Evolutionary conservation across 2,797 vertebrate species (phyloP).

Genomic region (Sus cebifrons): DNA sequence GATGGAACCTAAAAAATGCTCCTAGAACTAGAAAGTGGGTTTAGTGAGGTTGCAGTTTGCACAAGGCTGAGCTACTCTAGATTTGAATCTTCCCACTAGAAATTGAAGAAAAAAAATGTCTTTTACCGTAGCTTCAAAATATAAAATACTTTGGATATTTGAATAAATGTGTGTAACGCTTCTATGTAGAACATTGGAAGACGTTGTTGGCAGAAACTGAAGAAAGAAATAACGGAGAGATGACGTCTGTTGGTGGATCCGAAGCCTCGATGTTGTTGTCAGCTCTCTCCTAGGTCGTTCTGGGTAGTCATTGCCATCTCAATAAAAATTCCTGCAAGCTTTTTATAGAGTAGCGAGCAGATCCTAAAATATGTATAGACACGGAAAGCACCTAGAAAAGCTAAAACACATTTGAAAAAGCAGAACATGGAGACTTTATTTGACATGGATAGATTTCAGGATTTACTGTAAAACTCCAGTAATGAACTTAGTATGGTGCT

Average conservation of each 20-base stretch:
- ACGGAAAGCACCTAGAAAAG: background rate
- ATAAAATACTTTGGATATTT: constrained; percentile 20
- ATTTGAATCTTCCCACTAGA: background rate
- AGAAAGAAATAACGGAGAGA: background rate
- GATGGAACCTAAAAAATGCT: background rate
- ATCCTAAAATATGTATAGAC: background rate
- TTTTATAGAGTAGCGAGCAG: background rate
- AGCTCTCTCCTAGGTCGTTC: background rate
- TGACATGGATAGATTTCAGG: background rate
- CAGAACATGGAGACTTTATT: background rate
- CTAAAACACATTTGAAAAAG: background rate
- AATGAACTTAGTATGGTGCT: background rate
- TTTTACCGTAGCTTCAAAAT: background rate
- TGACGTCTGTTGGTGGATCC: background rate
- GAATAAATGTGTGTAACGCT: background rate
- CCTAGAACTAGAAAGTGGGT: background rate
- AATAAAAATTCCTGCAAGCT: background rate
- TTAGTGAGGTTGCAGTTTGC: background rate
- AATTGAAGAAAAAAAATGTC: background rate
- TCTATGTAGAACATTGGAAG: background rate
- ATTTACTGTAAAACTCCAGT: background rate
- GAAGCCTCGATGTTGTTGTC: background rate
- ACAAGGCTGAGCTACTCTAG: background rate
- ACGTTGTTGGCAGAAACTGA: background rate
- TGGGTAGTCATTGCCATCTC: background rate